phyloP scores from a whole-genome alignment of 2,797 vertebrate species.

The Catamblyrhynchus diadema region DNA sequence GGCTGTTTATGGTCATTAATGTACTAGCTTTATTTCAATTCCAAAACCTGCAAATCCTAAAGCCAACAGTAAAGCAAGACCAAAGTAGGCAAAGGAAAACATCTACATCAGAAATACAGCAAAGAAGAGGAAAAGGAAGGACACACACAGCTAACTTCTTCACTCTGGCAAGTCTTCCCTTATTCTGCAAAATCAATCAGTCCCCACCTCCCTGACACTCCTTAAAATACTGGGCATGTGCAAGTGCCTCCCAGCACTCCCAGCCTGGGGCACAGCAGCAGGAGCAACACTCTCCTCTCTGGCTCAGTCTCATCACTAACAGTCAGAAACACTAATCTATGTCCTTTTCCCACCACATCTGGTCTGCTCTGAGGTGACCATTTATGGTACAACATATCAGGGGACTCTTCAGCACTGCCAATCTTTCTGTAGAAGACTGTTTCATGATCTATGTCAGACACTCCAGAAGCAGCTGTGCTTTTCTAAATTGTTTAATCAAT shows the following conservation, averaged over 20 bases:
- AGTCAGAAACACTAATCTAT: accelerated
- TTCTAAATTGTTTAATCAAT: neutral
- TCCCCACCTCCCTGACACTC: neutral
- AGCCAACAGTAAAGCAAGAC: neutral
- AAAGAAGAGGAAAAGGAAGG: neutral
- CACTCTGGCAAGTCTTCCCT: neutral
- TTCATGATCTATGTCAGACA: neutral
- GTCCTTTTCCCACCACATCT: neutral
- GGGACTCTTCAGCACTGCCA: neutral
- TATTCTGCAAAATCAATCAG: neutral
- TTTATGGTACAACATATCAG: neutral
- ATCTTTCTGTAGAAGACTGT: neutral
- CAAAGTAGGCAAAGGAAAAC: neutral
- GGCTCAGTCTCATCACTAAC: neutral
- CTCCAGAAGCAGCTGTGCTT: neutral
- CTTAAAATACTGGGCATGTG: neutral
- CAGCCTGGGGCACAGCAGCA: neutral
- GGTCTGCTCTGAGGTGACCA: neutral
- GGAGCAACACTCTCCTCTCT: neutral
- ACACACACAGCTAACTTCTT: neutral
- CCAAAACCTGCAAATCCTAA: neutral
- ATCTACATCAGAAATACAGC: neutral
- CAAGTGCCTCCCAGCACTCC: neutral
- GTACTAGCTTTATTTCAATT: neutral
- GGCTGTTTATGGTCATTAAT: neutral